Evolutionary conservation across 2,888 invertebrate genomes (phyloP), one percentile per base, ranked within the genome.

Genomic region (Hybos culiciformis): DNA sequence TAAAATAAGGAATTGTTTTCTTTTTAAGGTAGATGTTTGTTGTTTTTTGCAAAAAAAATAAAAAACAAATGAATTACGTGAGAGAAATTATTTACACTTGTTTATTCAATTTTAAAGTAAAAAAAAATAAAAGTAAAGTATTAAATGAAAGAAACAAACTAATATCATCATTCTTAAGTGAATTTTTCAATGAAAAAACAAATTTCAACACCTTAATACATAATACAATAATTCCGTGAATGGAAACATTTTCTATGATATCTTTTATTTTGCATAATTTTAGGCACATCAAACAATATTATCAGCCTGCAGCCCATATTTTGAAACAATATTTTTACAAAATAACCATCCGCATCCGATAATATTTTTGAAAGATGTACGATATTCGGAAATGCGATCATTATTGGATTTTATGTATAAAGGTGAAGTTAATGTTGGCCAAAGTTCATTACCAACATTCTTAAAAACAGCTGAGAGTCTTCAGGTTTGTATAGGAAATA

Each of bases 351-450:
- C 87, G 60, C 88, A 88, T 71, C 88, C 87, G 48, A 88, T 90
- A 64, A 87, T 90, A 70, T 87, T 87, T 70, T 77, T 90, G 62
- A 87, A 86, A 77, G 88, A 88, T 79, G 87, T 90, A 63, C 78
- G 84, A 71, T 82, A 79, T 64, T 79, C 80, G 63, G 87, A 88
- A 71, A 86, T 88, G 76, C 85, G 84, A 69, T 86, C 86, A 53
- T 73, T 88, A 62, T 73, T 88, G 66, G 86, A 85, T 71, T 91
- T 88, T 68, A 90, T 91, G 88, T 91, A 92, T 73, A 86, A 85
- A 72, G 80, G 80, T 55, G 85, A 86, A 72, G 85, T 85, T 59
- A 88, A 88, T 70, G 86, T 90, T 67, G 87, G 86, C 62, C 88
- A 90, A 73, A 83, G 86, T 71, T 79, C 86, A 68, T 72, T 90